Base-by-base conservation (phyloP, 2,888 invertebrate genomes). In the Dasypolia templi region DNA sequence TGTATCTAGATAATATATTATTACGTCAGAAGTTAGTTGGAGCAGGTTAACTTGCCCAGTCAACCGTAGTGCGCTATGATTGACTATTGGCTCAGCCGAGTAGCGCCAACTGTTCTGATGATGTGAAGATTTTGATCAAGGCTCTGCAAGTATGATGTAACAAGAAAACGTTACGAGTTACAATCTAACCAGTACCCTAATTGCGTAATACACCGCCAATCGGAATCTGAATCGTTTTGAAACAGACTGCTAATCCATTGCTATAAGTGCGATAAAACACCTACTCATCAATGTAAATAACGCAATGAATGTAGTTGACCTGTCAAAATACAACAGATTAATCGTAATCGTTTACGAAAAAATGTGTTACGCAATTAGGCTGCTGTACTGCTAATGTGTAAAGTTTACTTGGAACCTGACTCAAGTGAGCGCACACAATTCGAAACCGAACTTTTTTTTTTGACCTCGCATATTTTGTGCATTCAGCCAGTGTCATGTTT, bases 11-110 rank as follows among this genome's bases (percentile, higher is more conserved):
- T 53, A 72, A n/a, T n/a, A n/a, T n/a, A n/a, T n/a, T n/a, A n/a
- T n/a, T 59, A 77, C 14, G 7, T 6, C 9, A 46, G 32, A n/a
- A 63, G 66, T 67, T 78, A 78, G 78, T 82, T 78, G 39, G 58
- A 70, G 35, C 72, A 55, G 59, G 65, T 59, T 63, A 59, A 26
- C 55, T 59, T 56, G 69, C 32, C 46, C 59, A 78, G 55, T 70
- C 62, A 63, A n/a, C 65, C 9, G 66, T 46, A 29, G 17, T 19
- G 32, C 1, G 26, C 56, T 42, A 11, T 69, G 72, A 81, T 81
- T 81, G 55, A 29, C 69, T 78, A 51, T 81, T 56, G 42, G 56
- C 22, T 67, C 53, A 67, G 4, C 2, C 59, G 64, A 51, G 46
- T 26, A 46, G 14, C 14, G 14, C 17, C 2, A 32, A 44, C 9